Conservation (phyloP, 92 coral and sea anemone genomes). For the Ricordea florida region DNA sequence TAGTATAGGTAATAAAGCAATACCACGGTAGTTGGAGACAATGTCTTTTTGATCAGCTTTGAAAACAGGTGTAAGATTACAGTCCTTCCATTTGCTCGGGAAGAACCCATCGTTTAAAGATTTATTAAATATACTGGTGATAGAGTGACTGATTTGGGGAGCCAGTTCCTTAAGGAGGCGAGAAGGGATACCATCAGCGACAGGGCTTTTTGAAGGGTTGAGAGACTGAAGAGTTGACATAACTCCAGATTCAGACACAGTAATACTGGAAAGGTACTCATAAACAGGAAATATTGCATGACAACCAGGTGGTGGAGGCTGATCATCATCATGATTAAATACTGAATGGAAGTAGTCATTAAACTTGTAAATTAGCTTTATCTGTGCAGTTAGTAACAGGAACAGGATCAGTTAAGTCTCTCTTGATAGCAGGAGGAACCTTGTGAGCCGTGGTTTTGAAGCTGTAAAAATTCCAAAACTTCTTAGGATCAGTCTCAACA, state of each 20-base stretch:
- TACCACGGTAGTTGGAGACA: constrained; percentile 47
- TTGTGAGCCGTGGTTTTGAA: constrained; percentile 27
- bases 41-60: constrained; percentile 37
- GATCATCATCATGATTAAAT: not conserved
- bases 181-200: no score
- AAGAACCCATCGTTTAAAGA: constrained; percentile 18
- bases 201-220: no score
- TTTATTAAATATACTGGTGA: no score
- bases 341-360: constrained; percentile 24
- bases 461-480: constrained; percentile 41
- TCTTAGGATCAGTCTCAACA: constrained; percentile 10
- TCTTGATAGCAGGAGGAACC: constrained; percentile 24
- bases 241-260: no score
- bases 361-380: constrained; percentile 7
- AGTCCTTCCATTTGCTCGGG: no score
- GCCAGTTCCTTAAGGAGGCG: no score
- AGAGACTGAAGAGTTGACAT: no score
- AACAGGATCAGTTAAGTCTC: no score
- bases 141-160: no score
- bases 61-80: constrained; percentile 35
- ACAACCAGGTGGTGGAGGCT: constrained; percentile 40
- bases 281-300: constrained; percentile 11
- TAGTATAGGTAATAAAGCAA: constrained; percentile 15
- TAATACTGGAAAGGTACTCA: not conserved
- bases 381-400: not conserved